A percentile compares a stretch with the other conserved stretches of the same genome.
Evolutionary conservation across 2,888 invertebrate species (phyloP).

Genomic region (Toxonevra muliebris): DNA sequence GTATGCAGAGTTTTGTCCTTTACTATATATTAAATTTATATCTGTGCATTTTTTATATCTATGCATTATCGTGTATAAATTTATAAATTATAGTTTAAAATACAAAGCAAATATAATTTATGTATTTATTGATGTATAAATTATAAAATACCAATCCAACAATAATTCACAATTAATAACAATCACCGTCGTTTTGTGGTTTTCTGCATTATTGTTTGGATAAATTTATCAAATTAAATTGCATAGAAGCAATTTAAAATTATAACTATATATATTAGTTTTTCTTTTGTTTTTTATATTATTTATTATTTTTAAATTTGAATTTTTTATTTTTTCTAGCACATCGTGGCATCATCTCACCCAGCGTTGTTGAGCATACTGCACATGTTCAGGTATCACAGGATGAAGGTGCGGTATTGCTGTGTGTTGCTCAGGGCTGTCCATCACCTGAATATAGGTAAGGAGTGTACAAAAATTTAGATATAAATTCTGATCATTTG

Average conservation of each 20-base stretch:
- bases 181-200: background rate
- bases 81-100: background rate
- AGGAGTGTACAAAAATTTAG: slow-evolving; percentile 42
- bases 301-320: background rate
- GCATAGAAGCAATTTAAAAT: background rate
- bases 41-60: too few species aligned
- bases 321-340: slow-evolving; percentile 65
- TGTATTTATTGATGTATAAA: background rate
- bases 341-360: slow-evolving; percentile 76
- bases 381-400: slow-evolving; percentile 76
- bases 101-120: slow-evolving; percentile 8
- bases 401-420: slow-evolving; percentile 77
- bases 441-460: slow-evolving; percentile 83
- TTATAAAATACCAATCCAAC: too few species aligned
- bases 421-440: slow-evolving; percentile 83
- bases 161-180: background rate
- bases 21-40: too few species aligned
- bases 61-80: background rate
- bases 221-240: slow-evolving; percentile 20
- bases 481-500: background rate
- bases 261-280: background rate
- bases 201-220: background rate
- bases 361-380: slow-evolving; percentile 77
- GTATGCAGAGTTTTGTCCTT: too few species aligned
- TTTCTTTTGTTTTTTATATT: background rate